Evolutionary conservation across 2,888 invertebrate genomes (phyloP).

Genomic region (Lasioglossum vierecki): DNA sequence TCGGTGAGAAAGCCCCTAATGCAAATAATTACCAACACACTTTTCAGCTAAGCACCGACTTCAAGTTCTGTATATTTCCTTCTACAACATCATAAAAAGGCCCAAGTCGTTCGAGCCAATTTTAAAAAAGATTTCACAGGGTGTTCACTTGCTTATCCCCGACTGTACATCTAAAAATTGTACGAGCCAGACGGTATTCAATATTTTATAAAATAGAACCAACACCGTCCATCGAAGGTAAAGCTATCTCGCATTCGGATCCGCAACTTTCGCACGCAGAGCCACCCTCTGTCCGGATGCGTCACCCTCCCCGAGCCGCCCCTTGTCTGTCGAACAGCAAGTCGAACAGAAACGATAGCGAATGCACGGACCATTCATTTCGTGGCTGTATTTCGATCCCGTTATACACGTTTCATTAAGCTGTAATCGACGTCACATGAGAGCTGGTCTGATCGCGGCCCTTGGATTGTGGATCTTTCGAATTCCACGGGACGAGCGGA

Average conservation of each 20-base stretch:
- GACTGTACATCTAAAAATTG: neutral
- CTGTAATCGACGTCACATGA: neutral
- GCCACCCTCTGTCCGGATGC: neutral
- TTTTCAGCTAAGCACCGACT: neutral
- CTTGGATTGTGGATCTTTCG: conserved; percentile 20
- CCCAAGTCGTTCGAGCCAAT: too few relatives aligned
- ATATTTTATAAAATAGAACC: neutral
- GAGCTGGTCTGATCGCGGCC: neutral
- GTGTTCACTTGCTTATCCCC: too few relatives aligned
- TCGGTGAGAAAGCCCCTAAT: too few relatives aligned
- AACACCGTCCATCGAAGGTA: neutral
- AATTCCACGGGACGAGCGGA: neutral
- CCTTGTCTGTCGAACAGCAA: neutral
- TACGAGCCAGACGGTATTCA: neutral
- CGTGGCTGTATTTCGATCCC: neutral
- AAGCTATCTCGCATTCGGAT: neutral
- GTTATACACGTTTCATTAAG: neutral
- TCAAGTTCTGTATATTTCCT: too few relatives aligned
- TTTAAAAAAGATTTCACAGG: too few relatives aligned
- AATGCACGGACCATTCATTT: neutral
- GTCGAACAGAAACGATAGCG: neutral
- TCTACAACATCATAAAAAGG: too few relatives aligned
- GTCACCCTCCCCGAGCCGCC: neutral
- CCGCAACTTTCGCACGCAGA: neutral
- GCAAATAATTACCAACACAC: neutral